A percentile compares a stretch with the other conserved stretches of the same genome.
Conservation (phyloP, 2,113 vertebrate species). For the Baryphthengus martii region DNA sequence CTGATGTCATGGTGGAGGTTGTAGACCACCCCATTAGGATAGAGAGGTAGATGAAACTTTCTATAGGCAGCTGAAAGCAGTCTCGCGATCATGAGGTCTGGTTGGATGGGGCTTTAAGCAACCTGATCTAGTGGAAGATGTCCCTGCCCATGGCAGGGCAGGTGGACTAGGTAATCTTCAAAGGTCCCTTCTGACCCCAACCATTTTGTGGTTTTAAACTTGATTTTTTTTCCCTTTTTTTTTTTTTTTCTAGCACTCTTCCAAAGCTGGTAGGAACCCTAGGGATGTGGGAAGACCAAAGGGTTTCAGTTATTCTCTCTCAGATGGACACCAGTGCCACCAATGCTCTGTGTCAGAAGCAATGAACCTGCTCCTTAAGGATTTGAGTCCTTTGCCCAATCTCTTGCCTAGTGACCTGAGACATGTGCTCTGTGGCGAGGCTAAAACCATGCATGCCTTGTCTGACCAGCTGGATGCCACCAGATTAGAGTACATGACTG, state of each 20-base stretch:
- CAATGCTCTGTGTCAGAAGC: rapidly evolving
- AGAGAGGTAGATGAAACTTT: too few relatives aligned
- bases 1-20: too few relatives aligned
- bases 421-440: rapidly evolving
- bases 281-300: not conserved
- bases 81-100: too few relatives aligned
- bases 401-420: not conserved
- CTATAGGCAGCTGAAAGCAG: too few relatives aligned
- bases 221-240: not conserved
- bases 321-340: not conserved
- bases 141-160: not conserved
- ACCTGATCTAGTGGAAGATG: not conserved
- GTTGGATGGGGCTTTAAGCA: not conserved
- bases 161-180: not conserved
- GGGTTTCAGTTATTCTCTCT: not conserved
- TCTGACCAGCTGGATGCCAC: not conserved
- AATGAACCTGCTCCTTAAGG: not conserved
- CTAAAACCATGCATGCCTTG: not conserved
- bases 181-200: not conserved
- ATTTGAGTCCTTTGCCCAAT: not conserved
- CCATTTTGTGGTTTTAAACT: not conserved
- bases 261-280: not conserved
- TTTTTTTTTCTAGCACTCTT: not conserved
- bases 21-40: too few relatives aligned
- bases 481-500: not conserved